phyloP scores from a whole-genome alignment of 2,888 invertebrate species.

The Tenthredo notha region DNA sequence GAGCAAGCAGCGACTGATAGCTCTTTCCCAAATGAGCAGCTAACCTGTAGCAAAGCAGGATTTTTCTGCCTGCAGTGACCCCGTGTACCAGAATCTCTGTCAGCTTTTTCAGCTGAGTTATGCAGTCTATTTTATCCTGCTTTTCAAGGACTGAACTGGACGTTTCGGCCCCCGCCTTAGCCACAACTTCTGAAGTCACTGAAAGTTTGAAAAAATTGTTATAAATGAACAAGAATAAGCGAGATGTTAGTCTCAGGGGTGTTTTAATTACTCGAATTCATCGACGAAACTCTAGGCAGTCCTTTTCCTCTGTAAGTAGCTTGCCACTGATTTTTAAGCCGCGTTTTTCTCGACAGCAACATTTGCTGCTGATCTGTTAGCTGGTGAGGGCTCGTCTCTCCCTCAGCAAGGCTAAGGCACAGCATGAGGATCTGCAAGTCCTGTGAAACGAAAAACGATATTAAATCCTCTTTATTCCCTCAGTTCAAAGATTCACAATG shows the following conservation, averaged over 20 bases:
- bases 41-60: constrained; percentile 81
- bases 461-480: background rate
- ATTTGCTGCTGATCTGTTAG: constrained; percentile 84
- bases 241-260: background rate
- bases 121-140: constrained; percentile 68
- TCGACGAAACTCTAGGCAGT: constrained; percentile 12
- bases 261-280: constrained; percentile 16
- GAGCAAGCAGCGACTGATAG: constrained; percentile 80
- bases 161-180: constrained; percentile 56
- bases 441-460: constrained; percentile 56
- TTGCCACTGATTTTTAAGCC: constrained; percentile 41
- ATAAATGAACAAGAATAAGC: background rate
- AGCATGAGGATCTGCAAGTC: constrained; percentile 83
- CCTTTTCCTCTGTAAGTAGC: constrained; percentile 54
- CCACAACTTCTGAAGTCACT: background rate
- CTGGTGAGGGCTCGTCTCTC: constrained; percentile 82
- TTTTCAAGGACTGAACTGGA: constrained; percentile 53
- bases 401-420: constrained; percentile 84
- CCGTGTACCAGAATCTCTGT: constrained; percentile 79
- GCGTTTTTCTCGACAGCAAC: constrained; percentile 74
- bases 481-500: background rate
- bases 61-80: constrained; percentile 79
- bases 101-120: constrained; percentile 67
- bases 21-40: constrained; percentile 81
- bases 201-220: background rate